These are phyloP conservation scores for Schizothorax lantsangensis DNA, from an alignment of 2,797 vertebrate species.

Conservation along the genomic window DNA sequence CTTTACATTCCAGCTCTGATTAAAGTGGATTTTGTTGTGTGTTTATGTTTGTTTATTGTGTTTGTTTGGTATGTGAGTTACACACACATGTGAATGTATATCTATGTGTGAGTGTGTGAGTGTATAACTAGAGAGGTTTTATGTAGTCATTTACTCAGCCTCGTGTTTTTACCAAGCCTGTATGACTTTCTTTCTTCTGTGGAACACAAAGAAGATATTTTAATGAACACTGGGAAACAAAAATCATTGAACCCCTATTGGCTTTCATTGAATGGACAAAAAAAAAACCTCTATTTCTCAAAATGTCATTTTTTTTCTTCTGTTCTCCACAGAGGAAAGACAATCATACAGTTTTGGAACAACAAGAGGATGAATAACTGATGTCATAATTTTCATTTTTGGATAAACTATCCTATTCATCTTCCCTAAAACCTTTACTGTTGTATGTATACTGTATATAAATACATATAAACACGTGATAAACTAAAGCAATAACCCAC, in stretches of 20 bases:
- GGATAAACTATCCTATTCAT: not conserved
- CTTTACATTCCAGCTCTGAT: slow-evolving; percentile 25
- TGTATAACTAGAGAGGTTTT: not conserved
- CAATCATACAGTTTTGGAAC: no score
- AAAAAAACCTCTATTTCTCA: not conserved
- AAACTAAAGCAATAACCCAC: not conserved
- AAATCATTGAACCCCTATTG: not conserved
- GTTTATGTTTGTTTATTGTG: slow-evolving; percentile 6
- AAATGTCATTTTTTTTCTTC: not conserved
- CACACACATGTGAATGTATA: not conserved
- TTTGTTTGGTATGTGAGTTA: not conserved
- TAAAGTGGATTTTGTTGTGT: slow-evolving; percentile 32
- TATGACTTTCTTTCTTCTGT: not conserved
- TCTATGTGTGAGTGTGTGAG: not conserved
- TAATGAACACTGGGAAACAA: not conserved
- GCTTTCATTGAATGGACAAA: not conserved
- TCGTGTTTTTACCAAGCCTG: not conserved
- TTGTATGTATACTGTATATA: not conserved
- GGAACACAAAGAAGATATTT: not conserved
- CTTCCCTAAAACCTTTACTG: not conserved
- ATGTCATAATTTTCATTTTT: not conserved
- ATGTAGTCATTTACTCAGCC: not conserved
- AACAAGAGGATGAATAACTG: not conserved
- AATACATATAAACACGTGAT: not conserved
- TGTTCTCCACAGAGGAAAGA: not conserved